A percentile compares a stretch with the other conserved stretches of the same genome.
Conservation (phyloP, 2,797 vertebrate genomes). For the Falco novaeseelandiae region DNA sequence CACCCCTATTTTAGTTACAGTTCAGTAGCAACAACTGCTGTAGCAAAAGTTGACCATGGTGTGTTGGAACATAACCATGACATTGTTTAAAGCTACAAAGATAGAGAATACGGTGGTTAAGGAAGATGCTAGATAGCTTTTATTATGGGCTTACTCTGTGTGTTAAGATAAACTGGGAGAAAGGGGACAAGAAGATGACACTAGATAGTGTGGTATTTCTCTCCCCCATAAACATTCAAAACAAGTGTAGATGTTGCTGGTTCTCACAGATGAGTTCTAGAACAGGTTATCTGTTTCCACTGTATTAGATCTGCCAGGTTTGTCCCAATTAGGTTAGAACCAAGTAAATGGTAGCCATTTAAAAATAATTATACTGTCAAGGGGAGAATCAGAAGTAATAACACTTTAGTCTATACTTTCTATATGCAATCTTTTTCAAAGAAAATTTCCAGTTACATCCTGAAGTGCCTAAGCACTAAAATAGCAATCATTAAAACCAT, state of each 20-base stretch:
- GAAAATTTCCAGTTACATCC: neutral
- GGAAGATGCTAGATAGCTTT: neutral
- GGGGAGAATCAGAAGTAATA: neutral
- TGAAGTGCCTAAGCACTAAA: neutral
- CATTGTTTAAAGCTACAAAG: neutral
- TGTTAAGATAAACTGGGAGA: neutral
- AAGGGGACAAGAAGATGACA: neutral
- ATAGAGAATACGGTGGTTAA: neutral
- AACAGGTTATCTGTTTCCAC: neutral
- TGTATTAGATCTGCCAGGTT: neutral
- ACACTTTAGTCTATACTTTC: neutral
- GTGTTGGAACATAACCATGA: neutral
- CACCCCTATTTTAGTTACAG: neutral
- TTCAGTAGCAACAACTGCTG: neutral
- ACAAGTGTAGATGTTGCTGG: neutral
- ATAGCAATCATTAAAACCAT: neutral
- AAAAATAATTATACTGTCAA: neutral
- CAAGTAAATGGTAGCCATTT: neutral
- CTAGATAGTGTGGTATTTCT: neutral
- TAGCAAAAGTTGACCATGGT: neutral
- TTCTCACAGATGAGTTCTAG: neutral
- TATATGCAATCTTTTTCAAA: neutral
- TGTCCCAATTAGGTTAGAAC: neutral
- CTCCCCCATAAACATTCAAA: neutral
- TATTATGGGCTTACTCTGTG: neutral